Evolutionary conservation across 2,888 invertebrate genomes (phyloP).

Genomic region (Scaptomyza parva): DNA sequence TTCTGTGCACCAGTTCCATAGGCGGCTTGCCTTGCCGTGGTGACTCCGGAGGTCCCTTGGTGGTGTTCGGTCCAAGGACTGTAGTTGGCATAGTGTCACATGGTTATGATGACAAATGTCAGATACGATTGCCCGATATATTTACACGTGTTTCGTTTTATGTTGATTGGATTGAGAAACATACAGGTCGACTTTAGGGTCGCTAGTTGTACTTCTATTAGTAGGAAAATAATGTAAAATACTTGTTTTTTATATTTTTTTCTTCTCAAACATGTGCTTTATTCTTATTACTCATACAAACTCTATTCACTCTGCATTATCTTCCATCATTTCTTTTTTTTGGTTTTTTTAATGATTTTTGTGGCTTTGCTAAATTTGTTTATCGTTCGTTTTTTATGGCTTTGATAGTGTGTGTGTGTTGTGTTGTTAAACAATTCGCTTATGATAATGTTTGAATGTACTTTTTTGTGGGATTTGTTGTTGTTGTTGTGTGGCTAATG

Average conservation of each 20-base stretch:
- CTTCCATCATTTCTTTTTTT: constrained; percentile 52
- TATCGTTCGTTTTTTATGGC: constrained; percentile 56
- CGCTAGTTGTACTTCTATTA: not conserved
- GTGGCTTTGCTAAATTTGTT: constrained; percentile 64
- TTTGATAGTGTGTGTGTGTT: constrained; percentile 70
- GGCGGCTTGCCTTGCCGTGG: constrained; percentile 59
- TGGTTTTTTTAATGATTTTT: constrained; percentile 50
- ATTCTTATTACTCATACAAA: constrained; percentile 81
- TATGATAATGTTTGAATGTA: constrained; percentile 60
- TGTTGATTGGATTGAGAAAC: constrained; percentile 42
- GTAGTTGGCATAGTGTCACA: constrained; percentile 68
- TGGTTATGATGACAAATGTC: constrained; percentile 53
- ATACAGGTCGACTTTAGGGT: constrained; percentile 27
- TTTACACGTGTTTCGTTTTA: constrained; percentile 51
- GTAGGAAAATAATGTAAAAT: not conserved
- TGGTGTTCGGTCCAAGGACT: constrained; percentile 41
- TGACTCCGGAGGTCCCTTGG: constrained; percentile 63
- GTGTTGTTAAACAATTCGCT: constrained; percentile 66
- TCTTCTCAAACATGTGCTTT: constrained; percentile 84
- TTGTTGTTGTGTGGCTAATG: constrained; percentile 63
- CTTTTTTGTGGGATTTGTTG: constrained; percentile 54
- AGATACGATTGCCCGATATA: constrained; percentile 52
- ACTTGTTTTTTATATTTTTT: constrained; percentile 9
- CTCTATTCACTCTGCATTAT: constrained; percentile 56
- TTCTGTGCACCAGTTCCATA: constrained; percentile 52